phyloP scores from a whole-genome alignment of 2,797 vertebrate species.

The Brachyrhaphis roseni region DNA sequence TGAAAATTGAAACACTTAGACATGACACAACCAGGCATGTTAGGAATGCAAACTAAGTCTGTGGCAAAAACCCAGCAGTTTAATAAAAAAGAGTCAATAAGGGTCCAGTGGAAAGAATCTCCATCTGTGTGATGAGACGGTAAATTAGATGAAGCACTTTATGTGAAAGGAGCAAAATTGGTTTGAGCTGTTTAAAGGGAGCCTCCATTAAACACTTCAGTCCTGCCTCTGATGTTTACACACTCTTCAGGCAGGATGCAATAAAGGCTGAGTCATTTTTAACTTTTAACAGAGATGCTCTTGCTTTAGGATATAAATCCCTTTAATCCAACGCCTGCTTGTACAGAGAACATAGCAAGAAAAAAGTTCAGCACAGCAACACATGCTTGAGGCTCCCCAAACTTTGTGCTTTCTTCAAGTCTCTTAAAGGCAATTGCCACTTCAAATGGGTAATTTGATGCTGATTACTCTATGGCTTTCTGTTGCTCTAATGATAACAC shows the following conservation, averaged over 20 bases:
- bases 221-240: constrained; percentile 21
- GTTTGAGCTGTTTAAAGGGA: constrained; percentile 26
- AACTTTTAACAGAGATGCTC: constrained; percentile 26
- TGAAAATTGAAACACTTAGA: background rate
- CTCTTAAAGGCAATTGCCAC: constrained; percentile 37
- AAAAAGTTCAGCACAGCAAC: background rate
- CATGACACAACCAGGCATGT: constrained; percentile 1
- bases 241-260: constrained; percentile 11
- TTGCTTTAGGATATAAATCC: constrained; percentile 25
- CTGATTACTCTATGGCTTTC: constrained; percentile 19
- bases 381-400: constrained; percentile 26
- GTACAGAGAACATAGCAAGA: background rate
- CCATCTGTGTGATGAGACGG: constrained; percentile 12
- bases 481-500: constrained; percentile 49
- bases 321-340: constrained; percentile 19
- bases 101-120: constrained; percentile 1
- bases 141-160: constrained; percentile 9
- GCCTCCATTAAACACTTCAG: constrained; percentile 19
- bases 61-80: constrained; percentile 10
- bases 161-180: constrained; percentile 13
- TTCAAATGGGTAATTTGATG: constrained; percentile 41
- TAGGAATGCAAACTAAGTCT: background rate
- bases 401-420: constrained; percentile 17
- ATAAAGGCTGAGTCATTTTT: constrained; percentile 17
- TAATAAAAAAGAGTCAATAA: constrained; percentile 8